phyloP scores from a whole-genome alignment of 2,888 invertebrate genomes.

The Gnatocerus cornutus region DNA sequence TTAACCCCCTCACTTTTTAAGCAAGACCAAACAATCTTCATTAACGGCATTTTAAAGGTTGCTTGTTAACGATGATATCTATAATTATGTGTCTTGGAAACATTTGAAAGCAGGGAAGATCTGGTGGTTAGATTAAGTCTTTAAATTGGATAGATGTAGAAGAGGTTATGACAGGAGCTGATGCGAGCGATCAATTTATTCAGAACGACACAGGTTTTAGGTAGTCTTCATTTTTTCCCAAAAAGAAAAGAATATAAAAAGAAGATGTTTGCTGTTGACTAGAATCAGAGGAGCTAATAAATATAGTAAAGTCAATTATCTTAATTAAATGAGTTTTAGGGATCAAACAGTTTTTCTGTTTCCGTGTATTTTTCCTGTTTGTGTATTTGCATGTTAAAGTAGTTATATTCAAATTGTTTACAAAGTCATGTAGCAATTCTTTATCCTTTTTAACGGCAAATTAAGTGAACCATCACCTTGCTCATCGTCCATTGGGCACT shows the following conservation, averaged over 20 bases:
- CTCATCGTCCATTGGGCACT: neutral
- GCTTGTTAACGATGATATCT: conserved; percentile 43
- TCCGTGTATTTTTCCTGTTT: too few relatives aligned
- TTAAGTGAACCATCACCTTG: too few relatives aligned
- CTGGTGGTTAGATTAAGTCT: conserved; percentile 38
- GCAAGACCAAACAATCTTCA: conserved; percentile 23
- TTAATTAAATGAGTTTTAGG: neutral
- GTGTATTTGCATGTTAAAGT: too few relatives aligned
- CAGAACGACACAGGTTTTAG: conserved; percentile 3
- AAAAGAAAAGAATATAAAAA: too few relatives aligned
- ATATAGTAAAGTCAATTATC: too few relatives aligned
- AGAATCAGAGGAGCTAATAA: too few relatives aligned
- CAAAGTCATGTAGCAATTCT: too few relatives aligned
- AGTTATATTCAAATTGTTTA: too few relatives aligned
- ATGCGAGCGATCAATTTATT: conserved; percentile 23
- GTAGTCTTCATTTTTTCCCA: neutral
- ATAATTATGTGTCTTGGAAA: conserved; percentile 41
- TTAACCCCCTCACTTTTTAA: conserved; percentile 5
- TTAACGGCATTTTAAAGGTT: conserved; percentile 36
- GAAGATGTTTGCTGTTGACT: too few relatives aligned
- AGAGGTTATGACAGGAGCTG: conserved; percentile 37
- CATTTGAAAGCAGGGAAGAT: conserved; percentile 31
- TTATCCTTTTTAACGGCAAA: too few relatives aligned
- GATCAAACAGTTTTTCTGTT: neutral
- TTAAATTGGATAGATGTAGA: conserved; percentile 34